These are phyloP conservation scores for Hystrix brachyura DNA, from an alignment of 2,113 vertebrate genomes.

Conservation along the genomic window DNA sequence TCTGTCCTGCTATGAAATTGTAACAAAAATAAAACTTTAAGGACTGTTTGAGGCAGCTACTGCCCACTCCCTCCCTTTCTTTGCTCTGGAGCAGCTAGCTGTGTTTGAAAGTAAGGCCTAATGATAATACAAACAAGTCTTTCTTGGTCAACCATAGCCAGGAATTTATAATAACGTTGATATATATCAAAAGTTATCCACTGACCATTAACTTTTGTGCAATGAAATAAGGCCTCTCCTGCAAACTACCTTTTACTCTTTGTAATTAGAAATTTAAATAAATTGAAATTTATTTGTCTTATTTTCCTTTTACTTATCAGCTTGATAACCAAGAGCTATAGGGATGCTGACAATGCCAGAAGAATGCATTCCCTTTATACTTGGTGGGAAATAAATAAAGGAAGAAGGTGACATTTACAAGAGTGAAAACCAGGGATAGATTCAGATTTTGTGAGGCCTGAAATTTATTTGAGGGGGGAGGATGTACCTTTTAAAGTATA, in stretches of 20 bases:
- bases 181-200: not conserved
- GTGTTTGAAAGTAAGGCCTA: not conserved
- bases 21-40: slow-evolving; percentile 47
- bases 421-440: not conserved
- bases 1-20: slow-evolving; percentile 36
- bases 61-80: not conserved
- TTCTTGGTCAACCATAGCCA: slow-evolving; percentile 4
- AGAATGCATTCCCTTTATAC: not conserved
- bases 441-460: not conserved
- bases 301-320: not conserved
- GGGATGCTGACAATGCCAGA: not conserved
- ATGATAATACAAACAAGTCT: not conserved
- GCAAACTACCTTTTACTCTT: not conserved
- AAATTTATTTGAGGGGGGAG: not conserved
- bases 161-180: not conserved
- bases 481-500: not conserved
- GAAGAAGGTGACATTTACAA: not conserved
- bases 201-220: not conserved
- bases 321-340: not conserved
- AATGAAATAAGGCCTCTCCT: not conserved
- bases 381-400: not conserved
- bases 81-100: slow-evolving; percentile 35
- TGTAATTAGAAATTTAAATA: slow-evolving; percentile 27
- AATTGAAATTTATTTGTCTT: not conserved
- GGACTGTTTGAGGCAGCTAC: not conserved